Base-by-base conservation (phyloP, 2,888 invertebrate species). In the Caenorhabditis sulstoni region DNA sequence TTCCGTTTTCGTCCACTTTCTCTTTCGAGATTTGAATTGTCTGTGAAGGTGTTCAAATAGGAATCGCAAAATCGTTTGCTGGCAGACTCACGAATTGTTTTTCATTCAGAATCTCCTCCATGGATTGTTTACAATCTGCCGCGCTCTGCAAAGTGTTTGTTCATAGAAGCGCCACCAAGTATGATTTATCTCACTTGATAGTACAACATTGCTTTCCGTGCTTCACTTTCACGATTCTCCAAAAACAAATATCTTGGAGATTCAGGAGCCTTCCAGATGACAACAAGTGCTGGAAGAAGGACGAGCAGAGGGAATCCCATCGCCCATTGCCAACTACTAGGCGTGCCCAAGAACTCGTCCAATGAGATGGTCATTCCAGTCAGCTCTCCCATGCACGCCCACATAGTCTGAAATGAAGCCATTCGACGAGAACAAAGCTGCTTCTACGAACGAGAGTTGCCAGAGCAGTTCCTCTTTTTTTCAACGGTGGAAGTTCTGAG, bases 301-400 rank as follows among this genome's bases (percentile, higher is more conserved):
- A 82, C 50, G 0, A 87, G n/a, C 2, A 82, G 75, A 8, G 88
- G 88, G 2, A 83, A 70, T 0, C 79, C 83, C 80, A 88, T 83
- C 0, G 87, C 87, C 65, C 77, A 76, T 39, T 87, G 84, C 88
- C 88, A 88, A 7, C 50, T 22, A 12, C 45, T 16, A 9, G 71
- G 70, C 14, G 68, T 77, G 39, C 87, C 88, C 11, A 88, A 68
- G 1, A 86, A 62, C 11, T 70, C 74, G 49, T 84, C 81, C n/a
- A 88, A 55, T 2, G 87, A 86, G 7, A 88, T 68, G 7, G 82
- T 44, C 85, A 87, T 85, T 4, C 88, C 87, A 23, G 79, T 62
- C 8, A 88, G 74, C 55, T 88, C 88, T 20, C 88, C 88, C 41
- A 86, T 55, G 53, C 88, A 88, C 9, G 88, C 87, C 88, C 88